Base-by-base conservation (phyloP, 2,888 invertebrate genomes). In the Caenorhabditis doughertyi region DNA sequence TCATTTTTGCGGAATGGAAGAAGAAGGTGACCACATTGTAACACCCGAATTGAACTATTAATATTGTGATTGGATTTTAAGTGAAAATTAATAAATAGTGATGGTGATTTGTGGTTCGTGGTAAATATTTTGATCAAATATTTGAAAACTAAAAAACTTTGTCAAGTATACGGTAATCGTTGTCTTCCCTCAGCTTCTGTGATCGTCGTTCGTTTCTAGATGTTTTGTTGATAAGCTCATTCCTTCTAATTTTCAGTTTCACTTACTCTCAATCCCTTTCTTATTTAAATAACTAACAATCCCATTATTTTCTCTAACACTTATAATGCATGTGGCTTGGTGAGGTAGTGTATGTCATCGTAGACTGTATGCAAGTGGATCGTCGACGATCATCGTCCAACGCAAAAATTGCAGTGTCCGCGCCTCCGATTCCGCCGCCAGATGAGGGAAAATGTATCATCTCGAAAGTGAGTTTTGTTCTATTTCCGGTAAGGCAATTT, bases 361-460 rank as follows among this genome's bases (percentile, higher is more conserved):
- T 74, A 65, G 74, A 74, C 67, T 74, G 74, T 67, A 56, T 74
- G 74, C 47, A 76, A 60, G 51, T 60, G 76, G 60, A 68, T 68
- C 71, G 71, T 65, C 62, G 71, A 18, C 65, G 64, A 64, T 65
- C 68, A 64, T 62, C 44, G 44, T 62, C 64, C 62, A 64, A 72
- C 62, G 56, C 70, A 64, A 72, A 79, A 79, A 79, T 81, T 81
- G 58, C 72, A 91, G 91, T 91, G 83, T 89, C 89, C 13, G 87
- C 89, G n/a, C 91, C 91, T 39, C 90, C 90, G 29, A 91, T 91
- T 84, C 90, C 90, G 8, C 91, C 91, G 42, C 89, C 90, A 11
- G 85, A 89, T 65, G 89, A 89, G 64, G 91, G 91, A 23, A 85
- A 88, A 58, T 91, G 91, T 64, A 85, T 85, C 58, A 77, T 83